Conservation (phyloP, 92 coral and sea anemone genomes). For the Paramuricea clavata region DNA sequence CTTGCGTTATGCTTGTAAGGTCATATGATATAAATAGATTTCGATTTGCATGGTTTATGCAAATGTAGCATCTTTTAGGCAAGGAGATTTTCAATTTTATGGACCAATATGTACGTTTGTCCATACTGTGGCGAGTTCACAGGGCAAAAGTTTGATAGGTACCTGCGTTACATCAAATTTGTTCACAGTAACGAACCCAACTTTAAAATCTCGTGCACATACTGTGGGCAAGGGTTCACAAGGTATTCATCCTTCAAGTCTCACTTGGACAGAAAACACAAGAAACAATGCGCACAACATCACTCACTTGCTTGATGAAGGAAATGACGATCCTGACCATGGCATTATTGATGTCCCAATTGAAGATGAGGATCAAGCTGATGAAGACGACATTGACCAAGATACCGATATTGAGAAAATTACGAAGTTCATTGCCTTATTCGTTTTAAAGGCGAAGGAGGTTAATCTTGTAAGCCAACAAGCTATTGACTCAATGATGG, state of each 20-base stretch:
- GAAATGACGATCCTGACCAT: not conserved
- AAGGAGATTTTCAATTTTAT: not conserved
- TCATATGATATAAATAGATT: not conserved
- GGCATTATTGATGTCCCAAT: slow-evolving; percentile 23
- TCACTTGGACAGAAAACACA: slow-evolving; percentile 13
- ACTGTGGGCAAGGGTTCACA: slow-evolving; percentile 14
- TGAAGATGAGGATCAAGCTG: not conserved
- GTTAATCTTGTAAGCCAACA: slow-evolving; percentile 17
- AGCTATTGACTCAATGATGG: slow-evolving; percentile 7
- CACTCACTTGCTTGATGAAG: not conserved
- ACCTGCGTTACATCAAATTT: slow-evolving; percentile 21
- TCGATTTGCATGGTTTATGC: not conserved
- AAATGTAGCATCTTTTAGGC: not conserved
- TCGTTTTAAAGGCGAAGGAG: slow-evolving; percentile 9
- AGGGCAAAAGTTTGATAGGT: slow-evolving; percentile 8
- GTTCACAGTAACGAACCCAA: slow-evolving; percentile 34
- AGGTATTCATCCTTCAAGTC: slow-evolving; percentile 4
- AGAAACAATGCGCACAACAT: slow-evolving; percentile 10
- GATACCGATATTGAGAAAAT: slow-evolving; percentile 14
- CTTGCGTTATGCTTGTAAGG: not conserved
- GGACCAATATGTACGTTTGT: slow-evolving; percentile 10
- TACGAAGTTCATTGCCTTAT: slow-evolving; percentile 12
- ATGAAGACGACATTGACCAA: not conserved
- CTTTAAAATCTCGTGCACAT: slow-evolving; percentile 20
- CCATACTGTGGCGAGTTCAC: slow-evolving; percentile 44